Percentiles rank a stretch among this genome's conserved stretches.
Evolutionary conservation across 2,797 vertebrate species (phyloP).

Genomic region (Sebastolobus altivelis): DNA sequence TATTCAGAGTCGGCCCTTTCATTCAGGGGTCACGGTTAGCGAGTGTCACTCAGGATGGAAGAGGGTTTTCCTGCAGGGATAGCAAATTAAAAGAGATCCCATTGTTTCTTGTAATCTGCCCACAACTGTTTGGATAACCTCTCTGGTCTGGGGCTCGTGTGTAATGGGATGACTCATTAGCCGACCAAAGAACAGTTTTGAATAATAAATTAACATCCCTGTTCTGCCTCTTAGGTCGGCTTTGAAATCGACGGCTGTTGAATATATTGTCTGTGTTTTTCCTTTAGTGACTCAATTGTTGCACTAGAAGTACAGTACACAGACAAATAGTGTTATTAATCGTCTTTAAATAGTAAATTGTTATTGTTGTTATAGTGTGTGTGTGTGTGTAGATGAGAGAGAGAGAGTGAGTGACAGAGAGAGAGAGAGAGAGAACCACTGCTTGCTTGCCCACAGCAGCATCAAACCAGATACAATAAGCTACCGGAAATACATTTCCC

Average conservation of each 20-base stretch:
- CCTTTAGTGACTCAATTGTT: background rate
- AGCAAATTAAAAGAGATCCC: slow-evolving; percentile 35
- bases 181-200: slow-evolving; percentile 4
- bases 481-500: slow-evolving; percentile 17
- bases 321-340: background rate
- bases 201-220: slow-evolving; percentile 18
- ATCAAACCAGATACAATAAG: background rate
- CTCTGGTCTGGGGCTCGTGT: background rate
- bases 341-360: background rate
- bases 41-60: slow-evolving; percentile 43
- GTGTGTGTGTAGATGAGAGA: background rate
- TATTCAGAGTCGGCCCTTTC: slow-evolving; percentile 40
- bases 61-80: slow-evolving; percentile 26
- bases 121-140: slow-evolving; percentile 27
- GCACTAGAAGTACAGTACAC: background rate
- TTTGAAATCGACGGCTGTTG: slow-evolving; percentile 6
- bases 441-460: background rate
- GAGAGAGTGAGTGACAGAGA: too few species aligned
- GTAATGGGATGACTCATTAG: slow-evolving; percentile 35
- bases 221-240: background rate
- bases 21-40: slow-evolving; percentile 36
- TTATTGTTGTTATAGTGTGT: background rate
- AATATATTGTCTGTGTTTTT: background rate
- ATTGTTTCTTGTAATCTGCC: slow-evolving; percentile 50
- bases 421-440: background rate